Conservation (phyloP, 1,140 invertebrate species). For the Macrostomum lignano region DNA sequence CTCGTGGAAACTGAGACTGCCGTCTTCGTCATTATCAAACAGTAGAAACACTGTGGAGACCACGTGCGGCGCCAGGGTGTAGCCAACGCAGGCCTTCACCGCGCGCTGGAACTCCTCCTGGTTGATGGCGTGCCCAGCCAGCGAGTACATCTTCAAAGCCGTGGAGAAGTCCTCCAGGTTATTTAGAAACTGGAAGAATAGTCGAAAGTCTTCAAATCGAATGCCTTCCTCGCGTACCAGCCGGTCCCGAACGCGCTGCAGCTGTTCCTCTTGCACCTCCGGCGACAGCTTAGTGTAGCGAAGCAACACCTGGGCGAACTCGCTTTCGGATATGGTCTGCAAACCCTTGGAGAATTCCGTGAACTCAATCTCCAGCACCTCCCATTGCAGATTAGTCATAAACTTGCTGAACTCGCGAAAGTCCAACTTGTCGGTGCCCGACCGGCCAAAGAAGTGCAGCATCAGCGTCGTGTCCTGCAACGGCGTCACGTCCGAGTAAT, state of each 20-base stretch:
- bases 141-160: conserved; percentile 86
- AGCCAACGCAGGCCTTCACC: conserved; percentile 76
- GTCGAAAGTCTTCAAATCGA: conserved; percentile 63
- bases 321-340: conserved; percentile 60
- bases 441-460: conserved; percentile 72
- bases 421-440: conserved; percentile 55
- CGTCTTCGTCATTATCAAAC: conserved; percentile 87
- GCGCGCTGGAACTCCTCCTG: conserved; percentile 83
- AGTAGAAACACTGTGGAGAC: conserved; percentile 77
- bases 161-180: conserved; percentile 83
- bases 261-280: conserved; percentile 23
- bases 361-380: conserved; percentile 87
- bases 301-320: conserved; percentile 75
- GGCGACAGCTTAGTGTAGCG: conserved; percentile 62
- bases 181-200: conserved; percentile 86
- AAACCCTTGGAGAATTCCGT: conserved; percentile 65
- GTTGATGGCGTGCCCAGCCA: conserved; percentile 74
- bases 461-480: conserved; percentile 55
- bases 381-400: conserved; percentile 41
- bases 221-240: conserved; percentile 38
- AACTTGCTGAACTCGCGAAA: conserved; percentile 49
- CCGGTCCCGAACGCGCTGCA: conserved; percentile 24
- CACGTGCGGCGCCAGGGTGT: conserved; percentile 47
- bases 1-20: conserved; percentile 70
- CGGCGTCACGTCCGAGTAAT: not conserved